Evolutionary conservation across 2,888 invertebrate species (phyloP), one percentile per base, ranked within the genome.

Genomic region (Harpalus rufipes): DNA sequence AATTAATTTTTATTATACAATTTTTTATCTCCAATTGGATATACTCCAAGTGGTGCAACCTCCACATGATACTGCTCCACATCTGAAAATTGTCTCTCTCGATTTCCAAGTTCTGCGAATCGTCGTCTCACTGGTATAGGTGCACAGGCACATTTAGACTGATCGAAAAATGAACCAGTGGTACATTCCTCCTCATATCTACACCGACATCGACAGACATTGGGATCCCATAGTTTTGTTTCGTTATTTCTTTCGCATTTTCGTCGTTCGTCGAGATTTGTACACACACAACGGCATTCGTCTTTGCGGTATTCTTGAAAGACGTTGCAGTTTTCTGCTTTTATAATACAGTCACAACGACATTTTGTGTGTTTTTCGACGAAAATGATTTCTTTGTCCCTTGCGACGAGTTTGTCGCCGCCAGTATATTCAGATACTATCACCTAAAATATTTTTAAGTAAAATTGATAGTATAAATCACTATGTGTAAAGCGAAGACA

Each of bases 301-400:
- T 91, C 90, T 84, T 91, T 89, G 68, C 90, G 89, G 87, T 95
- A 95, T 72, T 90, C 89, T 89, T 95, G 95, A 44, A 92, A 92
- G 5, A 89, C 88, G 72, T 92, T 93, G 88, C 95, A 95, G 87
- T 94, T 90, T 89, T 91, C 89, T 87, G 90, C 90, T 90, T 93
- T 93, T 68, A 93, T 90, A 87, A 89, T 92, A 88, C 95, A 95
- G 82, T 91, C 91, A 88, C 95, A 95, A 88, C 91, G 91, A 88
- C 95, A 95, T 86, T 91, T 91, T 51, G 90, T 91, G 88, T 95
- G 95, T 87, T 93, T 93, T 87, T 94, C 94, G 12, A 94, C 89
- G 5, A 92, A 89, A 8, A 94, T 90, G 39, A 93, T 90, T 89
- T 92, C 92, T 87, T 91, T 92, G 0, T 90, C 91, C 6, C 89